phyloP scores from a whole-genome alignment of 2,797 vertebrate species.

The Sebastes vulpes region DNA sequence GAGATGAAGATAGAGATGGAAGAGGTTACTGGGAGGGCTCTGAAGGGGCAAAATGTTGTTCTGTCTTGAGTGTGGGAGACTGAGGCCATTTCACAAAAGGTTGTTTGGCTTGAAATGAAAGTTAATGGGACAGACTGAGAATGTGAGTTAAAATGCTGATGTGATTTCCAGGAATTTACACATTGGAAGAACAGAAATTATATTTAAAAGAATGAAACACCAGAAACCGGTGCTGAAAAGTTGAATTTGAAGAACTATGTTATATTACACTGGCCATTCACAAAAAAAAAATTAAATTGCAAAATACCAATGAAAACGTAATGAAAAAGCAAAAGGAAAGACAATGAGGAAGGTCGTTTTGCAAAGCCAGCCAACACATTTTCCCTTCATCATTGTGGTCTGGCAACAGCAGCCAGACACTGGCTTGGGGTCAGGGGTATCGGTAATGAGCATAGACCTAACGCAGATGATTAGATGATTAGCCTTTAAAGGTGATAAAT shows the following conservation, averaged over 20 bases:
- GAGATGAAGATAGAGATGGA: constrained; percentile 1
- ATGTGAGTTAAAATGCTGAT: neutral
- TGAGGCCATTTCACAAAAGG: neutral
- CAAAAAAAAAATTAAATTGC: neutral
- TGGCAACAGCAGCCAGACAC: neutral
- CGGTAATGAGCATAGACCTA: neutral
- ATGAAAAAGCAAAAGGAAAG: neutral
- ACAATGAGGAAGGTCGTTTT: neutral
- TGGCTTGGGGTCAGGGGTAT: neutral
- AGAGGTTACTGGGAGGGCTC: neutral
- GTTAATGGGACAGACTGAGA: neutral
- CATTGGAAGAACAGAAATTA: neutral
- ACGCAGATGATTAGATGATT: neutral
- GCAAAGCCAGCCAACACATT: neutral
- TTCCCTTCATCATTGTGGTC: neutral
- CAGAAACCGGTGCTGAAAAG: neutral
- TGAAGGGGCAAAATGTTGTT: neutral
- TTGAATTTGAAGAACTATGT: neutral
- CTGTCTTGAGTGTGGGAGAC: neutral
- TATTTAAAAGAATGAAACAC: neutral
- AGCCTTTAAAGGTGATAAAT: neutral
- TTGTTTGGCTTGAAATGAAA: neutral
- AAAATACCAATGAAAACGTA: neutral
- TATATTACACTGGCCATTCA: neutral
- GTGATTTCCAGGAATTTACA: neutral